Percentiles rank a stretch among this genome's conserved stretches.
phyloP scores from a whole-genome alignment of 2,797 vertebrate genomes.

The Mus spretus region DNA sequence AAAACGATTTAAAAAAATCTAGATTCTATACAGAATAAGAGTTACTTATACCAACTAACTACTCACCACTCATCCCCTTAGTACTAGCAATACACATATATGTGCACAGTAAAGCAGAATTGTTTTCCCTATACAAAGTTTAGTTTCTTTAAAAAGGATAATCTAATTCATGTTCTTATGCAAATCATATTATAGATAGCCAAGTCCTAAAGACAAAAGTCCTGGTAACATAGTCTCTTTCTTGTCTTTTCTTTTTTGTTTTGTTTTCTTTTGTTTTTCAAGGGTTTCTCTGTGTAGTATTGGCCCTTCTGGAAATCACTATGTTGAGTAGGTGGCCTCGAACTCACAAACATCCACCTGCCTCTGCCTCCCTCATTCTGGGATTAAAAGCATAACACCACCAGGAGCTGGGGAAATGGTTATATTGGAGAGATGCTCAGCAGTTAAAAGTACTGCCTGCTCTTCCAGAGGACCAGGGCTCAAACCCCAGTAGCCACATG shows the following conservation, averaged over 20 bases:
- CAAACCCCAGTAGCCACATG: neutral
- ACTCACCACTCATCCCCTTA: constrained; percentile 39
- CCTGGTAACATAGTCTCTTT: neutral
- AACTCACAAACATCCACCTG: neutral
- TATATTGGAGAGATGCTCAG: neutral
- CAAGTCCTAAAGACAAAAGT: constrained; percentile 31
- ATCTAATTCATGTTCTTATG: constrained; percentile 55
- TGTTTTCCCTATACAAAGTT: constrained; percentile 5
- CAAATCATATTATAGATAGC: constrained; percentile 28
- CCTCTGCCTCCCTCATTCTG: neutral
- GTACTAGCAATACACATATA: neutral
- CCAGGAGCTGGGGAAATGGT: neutral
- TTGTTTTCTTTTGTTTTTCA: neutral
- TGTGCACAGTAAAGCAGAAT: constrained; percentile 13
- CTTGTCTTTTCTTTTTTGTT: neutral
- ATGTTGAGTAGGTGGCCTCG: neutral
- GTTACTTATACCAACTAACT: constrained; percentile 35
- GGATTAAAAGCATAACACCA: neutral
- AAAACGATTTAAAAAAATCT: neutral
- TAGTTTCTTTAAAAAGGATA: constrained; percentile 24
- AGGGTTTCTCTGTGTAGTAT: neutral
- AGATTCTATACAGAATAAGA: constrained; percentile 50
- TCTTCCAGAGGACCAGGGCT: neutral
- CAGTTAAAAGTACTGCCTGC: neutral
- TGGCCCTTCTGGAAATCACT: neutral